phyloP scores from a whole-genome alignment of 2,797 vertebrate genomes.

The Cirrhinus molitorella region DNA sequence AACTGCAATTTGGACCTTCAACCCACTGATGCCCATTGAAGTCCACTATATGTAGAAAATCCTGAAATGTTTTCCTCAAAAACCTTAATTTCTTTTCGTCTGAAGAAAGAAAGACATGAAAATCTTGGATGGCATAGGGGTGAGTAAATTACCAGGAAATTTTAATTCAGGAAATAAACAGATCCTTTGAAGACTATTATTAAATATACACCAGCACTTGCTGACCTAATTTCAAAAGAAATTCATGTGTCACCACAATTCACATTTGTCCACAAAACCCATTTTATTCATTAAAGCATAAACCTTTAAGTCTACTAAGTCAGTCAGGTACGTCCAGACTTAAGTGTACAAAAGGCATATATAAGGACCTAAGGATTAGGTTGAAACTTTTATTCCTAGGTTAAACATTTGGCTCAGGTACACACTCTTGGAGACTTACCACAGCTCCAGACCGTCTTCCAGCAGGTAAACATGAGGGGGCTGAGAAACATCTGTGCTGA shows the following conservation, averaged over 20 bases:
- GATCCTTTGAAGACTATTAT: background rate
- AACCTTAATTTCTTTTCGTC: too few relatives aligned
- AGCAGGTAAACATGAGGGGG: conserved; percentile 97
- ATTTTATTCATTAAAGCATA: background rate
- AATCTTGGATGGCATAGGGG: too few relatives aligned
- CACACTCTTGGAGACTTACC: conserved; percentile 77
- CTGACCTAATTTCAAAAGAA: too few relatives aligned
- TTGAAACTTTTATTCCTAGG: background rate
- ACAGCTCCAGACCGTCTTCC: conserved; percentile 97
- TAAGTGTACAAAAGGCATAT: background rate
- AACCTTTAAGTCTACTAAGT: background rate
- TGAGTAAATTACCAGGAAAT: too few relatives aligned
- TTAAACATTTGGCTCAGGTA: conserved; percentile 19
- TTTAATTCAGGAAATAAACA: too few relatives aligned
- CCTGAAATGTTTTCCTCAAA: too few relatives aligned
- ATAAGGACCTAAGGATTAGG: background rate
- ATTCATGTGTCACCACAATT: background rate
- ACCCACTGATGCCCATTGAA: too few relatives aligned
- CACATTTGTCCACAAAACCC: background rate
- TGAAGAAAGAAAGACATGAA: too few relatives aligned
- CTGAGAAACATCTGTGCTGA: conserved; percentile 96
- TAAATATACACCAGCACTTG: background rate
- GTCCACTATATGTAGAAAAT: too few relatives aligned
- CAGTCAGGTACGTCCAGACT: background rate
- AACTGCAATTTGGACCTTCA: too few relatives aligned